phyloP scores from a whole-genome alignment of 2,113 vertebrate genomes.

The Zosterops borbonicus region DNA sequence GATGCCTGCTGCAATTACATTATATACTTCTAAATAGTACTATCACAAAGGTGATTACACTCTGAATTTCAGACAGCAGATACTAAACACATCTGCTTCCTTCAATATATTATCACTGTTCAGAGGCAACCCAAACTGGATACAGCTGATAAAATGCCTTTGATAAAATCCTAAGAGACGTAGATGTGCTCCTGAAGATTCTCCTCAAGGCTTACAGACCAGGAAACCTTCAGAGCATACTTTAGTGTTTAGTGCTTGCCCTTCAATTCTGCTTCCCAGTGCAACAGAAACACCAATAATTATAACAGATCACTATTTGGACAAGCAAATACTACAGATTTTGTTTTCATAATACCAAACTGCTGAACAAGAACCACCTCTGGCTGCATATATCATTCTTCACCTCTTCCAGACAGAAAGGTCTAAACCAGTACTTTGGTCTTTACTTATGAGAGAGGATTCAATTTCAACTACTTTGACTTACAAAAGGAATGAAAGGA shows the following conservation, averaged over 20 bases:
- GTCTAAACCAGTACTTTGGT: neutral
- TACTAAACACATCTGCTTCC: neutral
- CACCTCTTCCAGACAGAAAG: neutral
- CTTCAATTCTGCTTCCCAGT: neutral
- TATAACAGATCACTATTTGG: neutral
- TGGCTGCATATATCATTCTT: fast-evolving
- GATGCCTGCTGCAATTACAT: neutral
- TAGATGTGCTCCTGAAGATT: neutral
- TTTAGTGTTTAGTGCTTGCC: neutral
- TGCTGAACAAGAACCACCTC: neutral
- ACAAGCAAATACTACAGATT: neutral
- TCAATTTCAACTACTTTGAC: neutral
- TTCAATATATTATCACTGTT: neutral
- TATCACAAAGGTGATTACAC: neutral
- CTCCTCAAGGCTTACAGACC: neutral
- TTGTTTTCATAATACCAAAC: neutral
- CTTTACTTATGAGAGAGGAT: neutral
- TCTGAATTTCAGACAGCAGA: neutral
- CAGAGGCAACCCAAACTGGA: neutral
- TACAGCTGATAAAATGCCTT: neutral
- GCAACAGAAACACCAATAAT: neutral
- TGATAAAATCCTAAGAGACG: neutral
- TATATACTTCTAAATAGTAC: neutral
- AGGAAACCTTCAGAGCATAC: neutral
- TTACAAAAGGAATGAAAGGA: neutral